Conservation (phyloP, 2,888 invertebrate species). For the Leucania comma region DNA sequence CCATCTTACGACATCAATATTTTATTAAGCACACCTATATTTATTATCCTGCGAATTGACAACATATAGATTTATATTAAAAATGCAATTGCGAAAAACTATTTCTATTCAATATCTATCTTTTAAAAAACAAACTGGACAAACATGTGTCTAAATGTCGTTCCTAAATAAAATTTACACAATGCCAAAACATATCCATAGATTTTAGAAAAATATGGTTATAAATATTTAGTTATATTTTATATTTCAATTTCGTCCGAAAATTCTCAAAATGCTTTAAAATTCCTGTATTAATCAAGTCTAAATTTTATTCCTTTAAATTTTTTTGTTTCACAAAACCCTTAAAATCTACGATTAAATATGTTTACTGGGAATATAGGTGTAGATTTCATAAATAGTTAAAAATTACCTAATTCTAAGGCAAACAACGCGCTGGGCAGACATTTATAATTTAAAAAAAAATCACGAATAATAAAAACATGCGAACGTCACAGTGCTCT, state of each 20-base stretch:
- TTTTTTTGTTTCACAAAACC: neutral
- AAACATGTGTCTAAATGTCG: neutral
- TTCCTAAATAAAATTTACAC: neutral
- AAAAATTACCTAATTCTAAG: no score
- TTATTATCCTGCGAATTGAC: constrained; percentile 17
- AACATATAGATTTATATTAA: constrained; percentile 13
- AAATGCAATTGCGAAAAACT: constrained; percentile 16
- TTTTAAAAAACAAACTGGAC: neutral
- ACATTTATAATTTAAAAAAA: neutral
- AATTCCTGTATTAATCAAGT: neutral
- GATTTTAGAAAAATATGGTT: neutral
- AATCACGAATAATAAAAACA: neutral
- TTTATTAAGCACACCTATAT: constrained; percentile 20
- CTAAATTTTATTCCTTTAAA: neutral
- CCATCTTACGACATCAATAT: constrained; percentile 3
- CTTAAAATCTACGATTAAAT: constrained; percentile 12
- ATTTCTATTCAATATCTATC: neutral
- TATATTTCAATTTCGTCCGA: neutral
- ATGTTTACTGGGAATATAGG: neutral
- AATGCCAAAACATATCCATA: neutral
- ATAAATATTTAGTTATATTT: neutral
- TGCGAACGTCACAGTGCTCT: neutral
- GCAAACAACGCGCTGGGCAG: constrained; percentile 5
- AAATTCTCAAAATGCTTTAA: neutral
- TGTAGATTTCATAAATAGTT: neutral